These are phyloP conservation scores for Ophion ellenae DNA, from an alignment of 2,888 invertebrate species.

Conservation along the genomic window DNA sequence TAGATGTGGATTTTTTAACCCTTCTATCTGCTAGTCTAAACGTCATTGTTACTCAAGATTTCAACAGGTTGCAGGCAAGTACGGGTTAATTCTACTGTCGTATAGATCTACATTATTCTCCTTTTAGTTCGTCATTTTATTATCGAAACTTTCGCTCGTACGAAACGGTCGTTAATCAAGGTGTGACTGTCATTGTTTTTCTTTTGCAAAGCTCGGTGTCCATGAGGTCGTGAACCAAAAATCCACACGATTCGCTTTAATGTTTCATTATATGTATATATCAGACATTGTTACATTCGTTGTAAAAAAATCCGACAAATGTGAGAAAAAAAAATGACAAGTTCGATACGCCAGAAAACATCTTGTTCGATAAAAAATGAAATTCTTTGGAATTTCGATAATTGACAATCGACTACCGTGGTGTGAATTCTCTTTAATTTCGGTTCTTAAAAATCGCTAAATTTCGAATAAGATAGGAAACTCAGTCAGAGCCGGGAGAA, in stretches of 20 bases:
- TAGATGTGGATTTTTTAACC: conserved; percentile 68
- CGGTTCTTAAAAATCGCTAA: not conserved
- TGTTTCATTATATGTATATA: not conserved
- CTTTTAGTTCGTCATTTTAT: conserved; percentile 66
- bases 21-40: conserved; percentile 77
- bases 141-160: conserved; percentile 66
- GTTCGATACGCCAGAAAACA: not conserved
- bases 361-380: conserved; percentile 24
- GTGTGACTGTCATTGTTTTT: conserved; percentile 73
- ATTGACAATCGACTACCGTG: not conserved
- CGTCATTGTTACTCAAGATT: conserved; percentile 81
- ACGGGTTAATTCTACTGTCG: conserved; percentile 80
- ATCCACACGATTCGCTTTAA: not conserved
- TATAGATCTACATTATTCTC: conserved; percentile 65
- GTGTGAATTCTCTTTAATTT: not conserved
- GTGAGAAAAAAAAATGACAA: not conserved
- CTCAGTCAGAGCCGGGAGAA: conserved; percentile 2
- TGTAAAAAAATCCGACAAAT: not conserved
- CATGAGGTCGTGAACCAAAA: conserved; percentile 1
- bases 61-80: conserved; percentile 83
- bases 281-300: not conserved
- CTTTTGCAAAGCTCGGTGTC: conserved; percentile 11
- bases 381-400: not conserved
- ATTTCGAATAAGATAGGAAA: not conserved
- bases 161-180: conserved; percentile 66